These are phyloP conservation scores for Halocynthia aurantium DNA, from an alignment of 23 tunicate genomes.

Conservation along the genomic window DNA sequence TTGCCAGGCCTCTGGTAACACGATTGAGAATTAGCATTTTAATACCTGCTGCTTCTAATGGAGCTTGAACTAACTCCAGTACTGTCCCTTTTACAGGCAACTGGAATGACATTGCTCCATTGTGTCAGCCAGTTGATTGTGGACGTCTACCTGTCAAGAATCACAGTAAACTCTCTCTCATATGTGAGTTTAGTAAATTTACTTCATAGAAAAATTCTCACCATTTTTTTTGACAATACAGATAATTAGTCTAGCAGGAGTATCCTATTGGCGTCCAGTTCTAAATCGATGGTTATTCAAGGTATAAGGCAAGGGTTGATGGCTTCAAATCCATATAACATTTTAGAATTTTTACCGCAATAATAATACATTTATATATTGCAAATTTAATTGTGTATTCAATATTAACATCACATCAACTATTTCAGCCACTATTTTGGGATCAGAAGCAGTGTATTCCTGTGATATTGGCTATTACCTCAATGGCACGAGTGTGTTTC, in stretches of 20 bases:
- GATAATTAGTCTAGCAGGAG: too few species aligned
- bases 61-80: neutral
- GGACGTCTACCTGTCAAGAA: constrained; percentile 11
- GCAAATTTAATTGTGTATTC: too few species aligned
- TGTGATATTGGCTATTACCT: constrained; percentile 68
- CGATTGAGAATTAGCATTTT: neutral
- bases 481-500: constrained; percentile 23
- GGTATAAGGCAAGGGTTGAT: too few species aligned
- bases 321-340: too few species aligned
- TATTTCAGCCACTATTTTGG: constrained; percentile 40
- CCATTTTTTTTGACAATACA: too few species aligned
- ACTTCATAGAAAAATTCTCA: too few species aligned
- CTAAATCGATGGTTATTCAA: too few species aligned
- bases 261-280: too few species aligned
- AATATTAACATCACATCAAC: neutral
- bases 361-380: too few species aligned
- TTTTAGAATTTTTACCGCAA: too few species aligned
- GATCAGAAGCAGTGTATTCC: constrained; percentile 28
- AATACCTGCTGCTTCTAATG: neutral
- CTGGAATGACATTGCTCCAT: constrained; percentile 16
- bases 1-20: constrained; percentile 56
- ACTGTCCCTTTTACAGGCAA: neutral
- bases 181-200: too few species aligned
- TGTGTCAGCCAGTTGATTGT: constrained; percentile 22
- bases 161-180: neutral